Conservation (phyloP, 2,113 vertebrate species). For the Cariama cristata region DNA sequence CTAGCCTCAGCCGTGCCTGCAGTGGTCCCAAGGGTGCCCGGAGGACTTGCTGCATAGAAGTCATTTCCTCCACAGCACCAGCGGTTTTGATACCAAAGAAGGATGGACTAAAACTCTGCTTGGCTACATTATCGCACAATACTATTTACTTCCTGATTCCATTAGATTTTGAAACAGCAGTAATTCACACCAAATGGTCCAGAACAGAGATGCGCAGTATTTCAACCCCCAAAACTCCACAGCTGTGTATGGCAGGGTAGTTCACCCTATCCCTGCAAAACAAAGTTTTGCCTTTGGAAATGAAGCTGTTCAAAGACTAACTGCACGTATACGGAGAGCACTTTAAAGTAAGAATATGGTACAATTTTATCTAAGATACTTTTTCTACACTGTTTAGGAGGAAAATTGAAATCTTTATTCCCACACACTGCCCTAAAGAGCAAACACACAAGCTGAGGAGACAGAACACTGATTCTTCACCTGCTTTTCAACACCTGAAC, state of each 20-base stretch:
- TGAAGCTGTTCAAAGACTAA: background rate
- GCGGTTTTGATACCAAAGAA: background rate
- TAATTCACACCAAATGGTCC: background rate
- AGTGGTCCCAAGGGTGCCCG: background rate
- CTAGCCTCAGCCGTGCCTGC: rapidly evolving
- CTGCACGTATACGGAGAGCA: background rate
- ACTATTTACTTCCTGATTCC: background rate
- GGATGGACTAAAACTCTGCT: background rate
- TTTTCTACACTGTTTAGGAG: background rate
- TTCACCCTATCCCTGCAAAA: background rate
- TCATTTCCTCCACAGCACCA: background rate
- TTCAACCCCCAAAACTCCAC: background rate
- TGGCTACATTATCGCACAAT: background rate
- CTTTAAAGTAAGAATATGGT: background rate
- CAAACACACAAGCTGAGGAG: background rate
- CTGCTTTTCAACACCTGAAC: background rate
- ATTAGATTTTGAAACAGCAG: background rate
- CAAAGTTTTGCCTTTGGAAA: background rate
- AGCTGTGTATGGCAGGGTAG: background rate
- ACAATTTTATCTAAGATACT: background rate
- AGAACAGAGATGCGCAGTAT: background rate
- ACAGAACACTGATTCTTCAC: background rate
- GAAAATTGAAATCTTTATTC: background rate
- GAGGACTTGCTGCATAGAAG: background rate
- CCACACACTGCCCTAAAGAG: background rate